These are phyloP conservation scores for Hoplias malabaricus DNA, from an alignment of 2,113 vertebrate genomes.

Conservation along the genomic window DNA sequence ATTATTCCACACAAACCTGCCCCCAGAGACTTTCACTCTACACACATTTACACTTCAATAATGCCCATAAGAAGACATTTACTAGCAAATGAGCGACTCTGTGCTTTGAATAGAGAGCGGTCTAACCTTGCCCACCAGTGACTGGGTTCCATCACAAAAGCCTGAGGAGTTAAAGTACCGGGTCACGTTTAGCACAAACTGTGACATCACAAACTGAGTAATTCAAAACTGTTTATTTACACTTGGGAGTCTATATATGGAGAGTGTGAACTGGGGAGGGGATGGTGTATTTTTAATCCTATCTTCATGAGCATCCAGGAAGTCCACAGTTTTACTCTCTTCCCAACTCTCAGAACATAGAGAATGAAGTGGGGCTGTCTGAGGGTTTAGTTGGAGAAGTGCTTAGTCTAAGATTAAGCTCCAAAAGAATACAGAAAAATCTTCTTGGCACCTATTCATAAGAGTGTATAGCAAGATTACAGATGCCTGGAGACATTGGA, in stretches of 20 bases:
- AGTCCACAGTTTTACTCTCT: no score
- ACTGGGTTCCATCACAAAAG: not conserved
- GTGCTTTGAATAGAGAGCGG: not conserved
- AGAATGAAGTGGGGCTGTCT: no score
- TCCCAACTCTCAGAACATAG: no score
- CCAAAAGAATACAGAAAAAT: no score
- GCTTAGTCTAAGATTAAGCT: no score
- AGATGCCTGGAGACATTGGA: not conserved
- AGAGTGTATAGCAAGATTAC: not conserved
- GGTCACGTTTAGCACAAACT: not conserved
- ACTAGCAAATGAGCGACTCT: not conserved
- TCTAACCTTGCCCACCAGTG: slow-evolving; percentile 4
- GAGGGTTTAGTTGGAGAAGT: no score
- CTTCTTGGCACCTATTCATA: not conserved
- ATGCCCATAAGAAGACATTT: slow-evolving; percentile 10
- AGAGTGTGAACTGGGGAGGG: no score
- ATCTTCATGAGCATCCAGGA: no score
- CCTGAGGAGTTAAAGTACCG: not conserved
- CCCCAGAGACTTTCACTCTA: not conserved
- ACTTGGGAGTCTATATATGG: no score
- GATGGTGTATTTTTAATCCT: no score
- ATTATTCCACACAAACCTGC: not conserved
- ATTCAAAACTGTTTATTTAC: no score
- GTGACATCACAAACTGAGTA: no score
- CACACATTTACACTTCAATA: not conserved